These are phyloP conservation scores for Solen grandis DNA, from an alignment of 1,140 invertebrate genomes.

Conservation along the genomic window DNA sequence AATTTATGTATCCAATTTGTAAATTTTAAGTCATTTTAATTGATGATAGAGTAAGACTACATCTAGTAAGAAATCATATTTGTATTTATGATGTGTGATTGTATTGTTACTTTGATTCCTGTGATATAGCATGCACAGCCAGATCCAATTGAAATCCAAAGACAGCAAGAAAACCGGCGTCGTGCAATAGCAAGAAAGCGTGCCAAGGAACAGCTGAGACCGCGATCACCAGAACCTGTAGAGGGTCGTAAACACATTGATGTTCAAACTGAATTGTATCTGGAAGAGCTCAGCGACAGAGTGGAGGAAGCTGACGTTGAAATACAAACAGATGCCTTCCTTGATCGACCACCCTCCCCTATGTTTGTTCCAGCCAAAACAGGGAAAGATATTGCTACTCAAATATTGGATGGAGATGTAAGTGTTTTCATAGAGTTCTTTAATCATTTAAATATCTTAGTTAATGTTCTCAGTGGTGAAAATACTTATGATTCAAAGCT, in stretches of 20 bases:
- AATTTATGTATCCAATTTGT: no score
- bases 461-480: background rate
- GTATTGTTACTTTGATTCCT: no score
- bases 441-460: background rate
- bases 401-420: slow-evolving; percentile 93
- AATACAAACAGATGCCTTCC: slow-evolving; percentile 92
- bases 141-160: slow-evolving; percentile 81
- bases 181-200: slow-evolving; percentile 79
- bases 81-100: no score
- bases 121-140: slow-evolving; percentile 77
- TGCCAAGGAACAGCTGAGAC: slow-evolving; percentile 79
- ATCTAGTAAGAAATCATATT: no score
- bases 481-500: no score
- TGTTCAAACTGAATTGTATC: slow-evolving; percentile 92
- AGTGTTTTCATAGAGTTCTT: slow-evolving; percentile 79
- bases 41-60: no score
- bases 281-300: slow-evolving; percentile 88
- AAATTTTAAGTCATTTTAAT: no score
- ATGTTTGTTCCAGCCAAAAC: slow-evolving; percentile 88
- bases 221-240: slow-evolving; percentile 82
- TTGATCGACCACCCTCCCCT: slow-evolving; percentile 88
- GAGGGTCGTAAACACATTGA: slow-evolving; percentile 90
- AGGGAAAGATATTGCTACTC: slow-evolving; percentile 90
- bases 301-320: slow-evolving; percentile 86
- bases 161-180: slow-evolving; percentile 79